Evolutionary conservation across 2,113 vertebrate genomes (phyloP).

Genomic region (Xenopus borealis): DNA sequence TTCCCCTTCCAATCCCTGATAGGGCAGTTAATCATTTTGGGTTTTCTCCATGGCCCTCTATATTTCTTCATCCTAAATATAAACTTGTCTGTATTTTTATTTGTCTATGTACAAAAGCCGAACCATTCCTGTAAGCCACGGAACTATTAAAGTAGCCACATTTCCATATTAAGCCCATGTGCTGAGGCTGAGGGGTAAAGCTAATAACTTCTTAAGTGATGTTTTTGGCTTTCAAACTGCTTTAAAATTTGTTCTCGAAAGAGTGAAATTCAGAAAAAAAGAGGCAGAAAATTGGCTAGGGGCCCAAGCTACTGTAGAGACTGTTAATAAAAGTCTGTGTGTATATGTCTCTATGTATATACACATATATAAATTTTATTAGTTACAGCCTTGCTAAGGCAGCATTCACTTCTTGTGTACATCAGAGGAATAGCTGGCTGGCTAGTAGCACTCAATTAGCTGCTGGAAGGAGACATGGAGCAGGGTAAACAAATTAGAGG

Average conservation of each 20-base stretch:
- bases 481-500: conserved; percentile 42
- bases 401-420: conserved; percentile 7
- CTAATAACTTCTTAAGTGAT: conserved; percentile 51
- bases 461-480: conserved; percentile 31
- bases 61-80: conserved; percentile 18
- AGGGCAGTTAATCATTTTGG: not conserved
- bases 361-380: conserved; percentile 43
- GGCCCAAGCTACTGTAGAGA: conserved; percentile 37
- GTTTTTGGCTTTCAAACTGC: conserved; percentile 56
- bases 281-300: conserved; percentile 18
- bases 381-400: conserved; percentile 29
- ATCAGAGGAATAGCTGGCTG: conserved; percentile 36
- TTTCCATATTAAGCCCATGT: conserved; percentile 58
- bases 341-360: conserved; percentile 44
- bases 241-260: conserved; percentile 46
- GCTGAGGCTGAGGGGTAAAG: conserved; percentile 51
- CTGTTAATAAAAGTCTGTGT: conserved; percentile 40
- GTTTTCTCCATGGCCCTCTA: not conserved
- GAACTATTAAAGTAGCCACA: conserved; percentile 59
- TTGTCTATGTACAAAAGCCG: conserved; percentile 49
- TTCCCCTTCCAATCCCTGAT: not conserved
- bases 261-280: conserved; percentile 14
- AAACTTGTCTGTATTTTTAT: conserved; percentile 16
- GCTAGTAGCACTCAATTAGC: conserved; percentile 43
- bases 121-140: conserved; percentile 54